Evolutionary conservation across 1,140 invertebrate genomes (phyloP).

Genomic region (Nomia melanderi): DNA sequence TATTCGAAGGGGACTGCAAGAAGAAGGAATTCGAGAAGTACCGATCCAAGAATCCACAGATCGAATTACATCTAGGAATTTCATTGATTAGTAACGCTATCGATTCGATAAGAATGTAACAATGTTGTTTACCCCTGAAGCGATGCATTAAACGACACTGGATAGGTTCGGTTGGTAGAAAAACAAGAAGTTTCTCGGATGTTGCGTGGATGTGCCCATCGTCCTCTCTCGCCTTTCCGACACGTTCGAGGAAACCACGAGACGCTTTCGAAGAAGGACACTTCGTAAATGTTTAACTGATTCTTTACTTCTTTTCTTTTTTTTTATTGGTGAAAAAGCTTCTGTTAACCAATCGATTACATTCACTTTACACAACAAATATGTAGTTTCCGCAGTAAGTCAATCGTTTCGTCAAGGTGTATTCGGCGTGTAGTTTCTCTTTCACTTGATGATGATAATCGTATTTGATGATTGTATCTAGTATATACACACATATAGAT

Average conservation of each 20-base stretch:
- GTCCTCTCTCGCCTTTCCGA: slow-evolving; percentile 3
- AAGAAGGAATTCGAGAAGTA: background rate
- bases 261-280: slow-evolving; percentile 42
- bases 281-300: slow-evolving; percentile 70
- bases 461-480: slow-evolving; percentile 36
- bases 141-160: slow-evolving; percentile 37
- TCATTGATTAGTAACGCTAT: slow-evolving; percentile 17
- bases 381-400: slow-evolving; percentile 54
- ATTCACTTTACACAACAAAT: slow-evolving; percentile 75
- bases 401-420: slow-evolving; percentile 44
- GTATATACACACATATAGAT: too few species aligned
- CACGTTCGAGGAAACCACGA: slow-evolving; percentile 31
- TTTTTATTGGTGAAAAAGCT: slow-evolving; percentile 78
- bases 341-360: slow-evolving; percentile 75
- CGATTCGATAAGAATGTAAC: slow-evolving; percentile 21
- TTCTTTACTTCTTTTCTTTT: slow-evolving; percentile 65
- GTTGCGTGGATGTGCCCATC: background rate
- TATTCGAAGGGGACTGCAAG: background rate
- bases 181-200: slow-evolving; percentile 16
- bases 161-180: slow-evolving; percentile 5
- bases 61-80: background rate
- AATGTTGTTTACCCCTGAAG: slow-evolving; percentile 14
- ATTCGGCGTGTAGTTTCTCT: slow-evolving; percentile 39
- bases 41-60: background rate
- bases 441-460: slow-evolving; percentile 34